Evolutionary conservation across 30 jellyfish, hydroid and myxozoan genomes (phyloP), one percentile per base, ranked within the genome.

Genomic region (Chrysaora quinquecirrha): DNA sequence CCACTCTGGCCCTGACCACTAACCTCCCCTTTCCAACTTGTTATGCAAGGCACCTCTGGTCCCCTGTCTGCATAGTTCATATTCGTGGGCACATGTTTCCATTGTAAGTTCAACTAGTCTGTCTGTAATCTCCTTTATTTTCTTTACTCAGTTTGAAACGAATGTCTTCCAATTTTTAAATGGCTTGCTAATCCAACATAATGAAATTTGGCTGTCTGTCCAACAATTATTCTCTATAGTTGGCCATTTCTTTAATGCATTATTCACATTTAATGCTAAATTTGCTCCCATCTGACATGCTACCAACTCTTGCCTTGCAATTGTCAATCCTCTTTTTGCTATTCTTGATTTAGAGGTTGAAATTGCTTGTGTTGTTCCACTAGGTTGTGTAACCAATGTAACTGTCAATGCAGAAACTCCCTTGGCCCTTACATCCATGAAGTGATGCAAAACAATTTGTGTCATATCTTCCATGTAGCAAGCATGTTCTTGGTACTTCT

Each of bases 1-100:
- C 90, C 83, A 79, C 24, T 38, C 3, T 21, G 90, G 90, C 24
- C 90, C 90, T 3, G 35, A 46, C 79, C 78, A 76, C 87, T 82
- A 64, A 23, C 61, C 83, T 18, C 14, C 34, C 58, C 34, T 79
- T 14, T 50, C 52, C 29, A 76, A 76, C 19, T 76, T 34, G 64
- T 32, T 60, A 21, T 16, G 32, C 6, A 38, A 1, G 61, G 79
- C 78, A 10, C 87, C 78, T 29, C 87, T 25, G 31, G 82, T 76
- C 16, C 87, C 81, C 6, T 32, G 47, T 66, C 64, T 30, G 78
- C 78, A 22, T 25, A 19, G 22, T 66, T 66, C 22, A 14, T 6
- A 3, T 66, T 27, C 7, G 64, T 66, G 14, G 78, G 64, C 4
- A 66, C 78, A 66, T 66, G 64, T 6, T 18, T 22, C 60, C 78